Base-by-base conservation (phyloP, 2,113 vertebrate species). In the Galbula dea region DNA sequence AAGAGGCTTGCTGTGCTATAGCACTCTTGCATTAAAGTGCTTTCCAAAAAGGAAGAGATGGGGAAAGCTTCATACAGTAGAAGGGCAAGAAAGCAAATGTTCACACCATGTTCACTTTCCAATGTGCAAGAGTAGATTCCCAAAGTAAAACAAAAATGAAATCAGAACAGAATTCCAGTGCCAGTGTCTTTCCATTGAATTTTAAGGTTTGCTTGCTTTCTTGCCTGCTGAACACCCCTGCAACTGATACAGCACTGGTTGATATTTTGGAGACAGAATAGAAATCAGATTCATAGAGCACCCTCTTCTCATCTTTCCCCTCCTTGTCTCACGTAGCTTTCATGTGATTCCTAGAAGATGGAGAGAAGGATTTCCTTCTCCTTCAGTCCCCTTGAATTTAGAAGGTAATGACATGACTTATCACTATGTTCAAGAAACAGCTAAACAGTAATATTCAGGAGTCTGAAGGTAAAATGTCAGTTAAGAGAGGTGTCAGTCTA, bases 391-490 rank as follows among this genome's bases (percentile, higher is more conserved):
- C 8, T 24, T 36, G 37, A 49, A 21, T 41, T 62, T 16, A 24
- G 52, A 29, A 27, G 8, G 13, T 21, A 51, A 71, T 29, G 24
- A 51, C 65, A 54, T 62, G 15, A 57, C 37, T 91, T 66, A 37
- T 4, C 29, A 6, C 34, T 7, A 0, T 20, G 14, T 15, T 75
- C 26, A 59, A 41, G 59, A 41, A 18, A 21, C 8, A 57, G 58
- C n/a, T 48, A 2, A 41, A 30, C 0, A 2, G 5, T 7, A 24
- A 32, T 5, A 7, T 12, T 10, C 26, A 18, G n/a, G 18, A 69
- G 32, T 14, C 57, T 54, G 61, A n/a, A 54, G 23, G 20, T 7
- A 34, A 59, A 1, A 15, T 49, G 41, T 7, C 51, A 74, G 29
- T 3, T 9, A 27, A 11, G 65, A 41, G 36, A 17, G 19, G 32